Conservation (phyloP, 2,888 invertebrate genomes). For the Brachypterus glaber region DNA sequence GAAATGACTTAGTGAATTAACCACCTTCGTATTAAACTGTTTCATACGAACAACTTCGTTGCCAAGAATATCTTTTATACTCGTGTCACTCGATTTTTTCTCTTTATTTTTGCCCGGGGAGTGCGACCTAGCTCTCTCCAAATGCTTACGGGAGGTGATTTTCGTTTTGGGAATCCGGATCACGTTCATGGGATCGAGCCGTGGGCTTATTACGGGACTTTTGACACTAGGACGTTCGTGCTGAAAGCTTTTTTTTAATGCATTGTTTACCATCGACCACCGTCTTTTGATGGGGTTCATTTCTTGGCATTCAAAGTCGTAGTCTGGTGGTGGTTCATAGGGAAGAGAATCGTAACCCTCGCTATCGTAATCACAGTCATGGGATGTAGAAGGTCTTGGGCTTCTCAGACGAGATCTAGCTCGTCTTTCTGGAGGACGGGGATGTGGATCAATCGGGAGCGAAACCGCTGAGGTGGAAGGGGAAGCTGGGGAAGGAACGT, state of each 20-base stretch:
- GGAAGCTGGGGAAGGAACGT: constrained; percentile 55
- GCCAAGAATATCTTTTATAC: constrained; percentile 22
- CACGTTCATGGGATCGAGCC: constrained; percentile 30
- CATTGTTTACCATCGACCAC: constrained; percentile 36
- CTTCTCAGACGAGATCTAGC: constrained; percentile 28
- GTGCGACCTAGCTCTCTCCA: constrained; percentile 37
- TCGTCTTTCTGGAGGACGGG: constrained; percentile 19
- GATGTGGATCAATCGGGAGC: constrained; percentile 16
- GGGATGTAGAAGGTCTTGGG: constrained; percentile 21
- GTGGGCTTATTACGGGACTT: constrained; percentile 14
- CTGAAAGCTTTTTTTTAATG: constrained; percentile 21
- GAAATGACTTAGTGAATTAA: constrained; percentile 35
- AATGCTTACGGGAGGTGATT: constrained; percentile 24
- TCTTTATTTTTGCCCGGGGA: constrained; percentile 36
- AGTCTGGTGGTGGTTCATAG: constrained; percentile 40
- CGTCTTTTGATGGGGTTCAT: constrained; percentile 25
- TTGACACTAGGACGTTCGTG: constrained; percentile 14
- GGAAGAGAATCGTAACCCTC: constrained; percentile 33
- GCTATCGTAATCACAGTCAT: constrained; percentile 35
- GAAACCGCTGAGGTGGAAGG: constrained; percentile 24
- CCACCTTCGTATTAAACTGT: constrained; percentile 29
- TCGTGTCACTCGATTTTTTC: constrained; percentile 23
- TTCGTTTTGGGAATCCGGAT: constrained; percentile 38
- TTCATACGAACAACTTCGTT: constrained; percentile 21
- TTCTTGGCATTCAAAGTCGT: constrained; percentile 33